Conservation (phyloP, 64 coral and sea anemone genomes). For the Pocillopora damicornis region DNA sequence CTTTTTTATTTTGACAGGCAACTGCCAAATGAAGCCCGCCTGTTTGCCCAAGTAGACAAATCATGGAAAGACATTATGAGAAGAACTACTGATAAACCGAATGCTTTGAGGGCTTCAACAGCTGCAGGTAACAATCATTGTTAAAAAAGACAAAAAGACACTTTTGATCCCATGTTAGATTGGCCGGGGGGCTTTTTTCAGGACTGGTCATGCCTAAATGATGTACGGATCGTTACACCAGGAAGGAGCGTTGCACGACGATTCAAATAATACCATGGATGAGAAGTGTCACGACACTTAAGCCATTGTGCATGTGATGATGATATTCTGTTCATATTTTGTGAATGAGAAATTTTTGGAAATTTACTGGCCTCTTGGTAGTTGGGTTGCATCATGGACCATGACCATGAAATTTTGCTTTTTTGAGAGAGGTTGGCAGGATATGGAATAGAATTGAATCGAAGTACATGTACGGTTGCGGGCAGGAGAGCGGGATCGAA, state of each 20-base stretch:
- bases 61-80: conserved; percentile 99
- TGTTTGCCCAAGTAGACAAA: conserved; percentile 97
- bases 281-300: no score
- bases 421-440: background rate
- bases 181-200: no score
- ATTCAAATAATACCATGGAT: no score
- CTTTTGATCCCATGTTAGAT: no score
- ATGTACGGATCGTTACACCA: no score
- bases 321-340: no score
- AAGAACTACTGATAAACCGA: conserved; percentile 87
- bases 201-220: no score
- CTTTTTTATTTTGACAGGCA: conserved; percentile 46
- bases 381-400: no score
- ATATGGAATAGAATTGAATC: background rate
- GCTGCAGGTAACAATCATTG: conserved; percentile 64
- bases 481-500: background rate
- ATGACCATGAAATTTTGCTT: background rate
- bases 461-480: background rate
- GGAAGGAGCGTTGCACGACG: no score
- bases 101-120: conserved; percentile 78
- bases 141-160: background rate
- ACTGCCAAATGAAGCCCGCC: conserved; percentile 87
- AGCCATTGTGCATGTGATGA: no score
- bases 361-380: no score
- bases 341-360: background rate